Percentiles rank a stretch among this genome's conserved stretches.
These are phyloP conservation scores for Acrobasis suavella DNA, from an alignment of 2,888 invertebrate genomes.

Conservation along the genomic window DNA sequence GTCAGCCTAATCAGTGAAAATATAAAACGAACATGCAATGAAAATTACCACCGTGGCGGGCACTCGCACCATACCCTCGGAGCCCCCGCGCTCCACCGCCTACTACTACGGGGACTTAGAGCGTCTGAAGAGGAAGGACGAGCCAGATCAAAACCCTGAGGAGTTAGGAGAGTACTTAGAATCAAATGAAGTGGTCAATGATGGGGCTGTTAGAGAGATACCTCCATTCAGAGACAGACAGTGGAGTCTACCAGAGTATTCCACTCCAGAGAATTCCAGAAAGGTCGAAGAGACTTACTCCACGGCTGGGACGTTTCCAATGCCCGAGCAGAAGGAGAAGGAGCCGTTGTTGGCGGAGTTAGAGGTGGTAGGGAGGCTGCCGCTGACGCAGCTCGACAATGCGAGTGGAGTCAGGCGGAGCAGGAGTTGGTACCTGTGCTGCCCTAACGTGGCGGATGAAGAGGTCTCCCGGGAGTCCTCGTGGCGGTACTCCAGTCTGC, in stretches of 20 bases:
- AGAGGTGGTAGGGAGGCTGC: slow-evolving; percentile 66
- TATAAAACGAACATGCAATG: slow-evolving; percentile 33
- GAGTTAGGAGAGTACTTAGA: slow-evolving; percentile 75
- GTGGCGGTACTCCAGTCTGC: slow-evolving; percentile 71
- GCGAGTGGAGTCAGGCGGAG: slow-evolving; percentile 75
- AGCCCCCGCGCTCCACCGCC: slow-evolving; percentile 83
- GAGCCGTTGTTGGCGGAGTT: slow-evolving; percentile 70
- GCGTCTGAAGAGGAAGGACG: slow-evolving; percentile 72
- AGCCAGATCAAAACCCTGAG: slow-evolving; percentile 55
- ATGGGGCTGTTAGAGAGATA: slow-evolving; percentile 60
- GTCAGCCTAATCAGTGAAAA: neutral
- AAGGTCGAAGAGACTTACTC: slow-evolving; percentile 69
- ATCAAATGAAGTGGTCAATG: slow-evolving; percentile 62
- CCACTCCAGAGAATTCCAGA: slow-evolving; percentile 57
- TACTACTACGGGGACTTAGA: slow-evolving; percentile 83
- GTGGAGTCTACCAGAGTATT: slow-evolving; percentile 61
- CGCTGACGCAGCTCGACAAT: slow-evolving; percentile 63
- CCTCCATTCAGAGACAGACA: slow-evolving; percentile 64
- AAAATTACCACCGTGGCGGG: slow-evolving; percentile 50
- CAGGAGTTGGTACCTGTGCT: slow-evolving; percentile 84
- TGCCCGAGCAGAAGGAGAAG: slow-evolving; percentile 75
- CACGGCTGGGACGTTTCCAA: slow-evolving; percentile 75
- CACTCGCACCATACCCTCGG: slow-evolving; percentile 66
- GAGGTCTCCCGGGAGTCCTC: slow-evolving; percentile 69
- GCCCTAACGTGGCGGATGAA: slow-evolving; percentile 71